A percentile compares a stretch with the other conserved stretches of the same genome.
phyloP scores from a whole-genome alignment of 2,888 invertebrate species.

The Drosophila rellima region DNA sequence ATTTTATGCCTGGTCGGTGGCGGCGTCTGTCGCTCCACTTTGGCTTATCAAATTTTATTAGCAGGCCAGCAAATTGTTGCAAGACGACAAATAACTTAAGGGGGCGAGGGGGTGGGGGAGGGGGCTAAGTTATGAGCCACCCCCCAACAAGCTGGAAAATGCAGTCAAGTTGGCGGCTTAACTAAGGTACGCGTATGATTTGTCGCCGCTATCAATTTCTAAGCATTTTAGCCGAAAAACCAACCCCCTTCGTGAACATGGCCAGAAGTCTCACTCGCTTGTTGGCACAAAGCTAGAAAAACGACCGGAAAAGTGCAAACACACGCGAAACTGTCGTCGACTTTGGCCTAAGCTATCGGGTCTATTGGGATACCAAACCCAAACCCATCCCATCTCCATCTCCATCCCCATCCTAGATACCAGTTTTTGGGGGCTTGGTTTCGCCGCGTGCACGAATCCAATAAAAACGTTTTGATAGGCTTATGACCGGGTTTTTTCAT shows the following conservation, averaged over 20 bases:
- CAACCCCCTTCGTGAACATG: constrained; percentile 39
- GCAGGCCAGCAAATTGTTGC: constrained; percentile 77
- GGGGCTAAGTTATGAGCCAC: constrained; percentile 48
- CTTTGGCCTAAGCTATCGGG: constrained; percentile 11
- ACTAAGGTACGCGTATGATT: constrained; percentile 64
- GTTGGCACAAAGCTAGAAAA: constrained; percentile 58
- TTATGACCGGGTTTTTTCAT: constrained; percentile 63
- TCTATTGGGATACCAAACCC: constrained; percentile 19
- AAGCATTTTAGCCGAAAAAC: constrained; percentile 40
- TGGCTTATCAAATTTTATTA: constrained; percentile 81
- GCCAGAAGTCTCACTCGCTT: constrained; percentile 6
- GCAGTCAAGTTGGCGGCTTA: constrained; percentile 45
- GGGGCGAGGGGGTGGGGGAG: constrained; percentile 11
- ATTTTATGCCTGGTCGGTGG: constrained; percentile 64
- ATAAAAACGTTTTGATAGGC: constrained; percentile 79
- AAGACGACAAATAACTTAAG: constrained; percentile 68
- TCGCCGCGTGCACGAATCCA: constrained; percentile 69
- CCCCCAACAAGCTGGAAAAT: constrained; percentile 50
- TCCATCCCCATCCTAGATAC: not conserved
- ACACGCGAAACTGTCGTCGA: constrained; percentile 78
- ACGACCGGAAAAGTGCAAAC: constrained; percentile 78
- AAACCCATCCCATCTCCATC: constrained; percentile 10
- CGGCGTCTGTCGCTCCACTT: constrained; percentile 63
- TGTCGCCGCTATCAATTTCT: constrained; percentile 76
- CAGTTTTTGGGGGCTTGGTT: constrained; percentile 49